phyloP scores from a whole-genome alignment of 2,888 invertebrate species.

The Synergus gifuensis region DNA sequence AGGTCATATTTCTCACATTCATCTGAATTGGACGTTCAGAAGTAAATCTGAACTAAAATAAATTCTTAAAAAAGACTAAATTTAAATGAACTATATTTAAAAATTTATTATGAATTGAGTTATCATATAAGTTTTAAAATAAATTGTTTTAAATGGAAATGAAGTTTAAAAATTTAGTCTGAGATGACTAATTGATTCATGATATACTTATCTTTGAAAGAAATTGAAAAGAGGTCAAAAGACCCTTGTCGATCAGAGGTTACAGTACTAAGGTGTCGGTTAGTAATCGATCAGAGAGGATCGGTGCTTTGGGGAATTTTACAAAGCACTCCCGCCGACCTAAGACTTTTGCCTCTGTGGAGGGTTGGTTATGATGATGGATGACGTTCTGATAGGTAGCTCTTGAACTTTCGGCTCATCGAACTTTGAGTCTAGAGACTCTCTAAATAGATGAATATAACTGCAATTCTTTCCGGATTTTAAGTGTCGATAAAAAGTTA shows the following conservation, averaged over 20 bases:
- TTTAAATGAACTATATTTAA: no score
- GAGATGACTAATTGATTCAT: not conserved
- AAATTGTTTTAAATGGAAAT: no score
- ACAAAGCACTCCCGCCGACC: conserved; percentile 15
- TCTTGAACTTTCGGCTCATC: conserved; percentile 28
- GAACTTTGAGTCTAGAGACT: conserved; percentile 2
- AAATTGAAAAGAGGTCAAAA: not conserved
- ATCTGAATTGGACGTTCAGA: no score
- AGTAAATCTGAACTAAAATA: no score
- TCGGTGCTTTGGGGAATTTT: conserved; percentile 3
- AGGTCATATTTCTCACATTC: no score
- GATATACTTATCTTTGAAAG: not conserved
- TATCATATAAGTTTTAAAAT: no score
- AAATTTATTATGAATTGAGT: no score
- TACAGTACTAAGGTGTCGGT: not conserved
- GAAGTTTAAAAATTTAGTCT: not conserved
- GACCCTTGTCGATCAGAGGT: conserved; percentile 4
- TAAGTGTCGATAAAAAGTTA: conserved; percentile 9
- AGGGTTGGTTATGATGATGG: conserved; percentile 37
- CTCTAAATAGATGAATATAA: conserved; percentile 32
- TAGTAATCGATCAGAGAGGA: conserved; percentile 33
- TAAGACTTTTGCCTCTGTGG: conserved; percentile 23
- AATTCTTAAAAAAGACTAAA: no score
- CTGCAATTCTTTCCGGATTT: not conserved
- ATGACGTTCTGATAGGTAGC: conserved; percentile 32